Conservation (phyloP, 2,888 invertebrate genomes). For the Nemoura dubitans region DNA sequence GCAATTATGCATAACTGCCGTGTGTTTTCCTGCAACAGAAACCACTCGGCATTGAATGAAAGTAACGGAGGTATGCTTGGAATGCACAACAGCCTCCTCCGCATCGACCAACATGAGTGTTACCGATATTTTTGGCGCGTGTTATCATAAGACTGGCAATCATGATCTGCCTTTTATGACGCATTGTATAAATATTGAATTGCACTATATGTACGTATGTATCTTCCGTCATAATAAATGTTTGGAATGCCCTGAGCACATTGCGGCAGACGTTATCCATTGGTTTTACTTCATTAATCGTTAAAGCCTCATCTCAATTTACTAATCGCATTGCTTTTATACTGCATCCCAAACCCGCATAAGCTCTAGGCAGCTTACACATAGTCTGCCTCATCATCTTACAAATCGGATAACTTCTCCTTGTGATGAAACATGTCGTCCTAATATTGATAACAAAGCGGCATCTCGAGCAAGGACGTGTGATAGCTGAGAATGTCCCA, state of each 20-base stretch:
- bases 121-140: no score
- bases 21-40: background rate
- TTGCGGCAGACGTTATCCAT: background rate
- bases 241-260: background rate
- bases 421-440: background rate
- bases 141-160: no score
- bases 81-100: background rate
- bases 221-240: background rate
- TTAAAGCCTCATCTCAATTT: background rate
- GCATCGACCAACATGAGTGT: background rate
- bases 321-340: background rate
- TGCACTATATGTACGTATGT: no score
- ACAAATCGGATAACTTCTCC: background rate
- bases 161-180: no score
- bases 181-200: no score
- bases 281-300: background rate
- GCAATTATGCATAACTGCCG: slow-evolving; percentile 14
- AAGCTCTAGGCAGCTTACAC: no score
- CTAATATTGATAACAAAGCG: background rate
- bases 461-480: background rate
- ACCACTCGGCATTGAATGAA: background rate
- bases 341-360: no score
- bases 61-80: background rate
- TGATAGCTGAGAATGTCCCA: no score
- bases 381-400: no score